These are phyloP conservation scores for Teleogryllus occipitalis DNA, from an alignment of 1,140 invertebrate species.

Conservation along the genomic window DNA sequence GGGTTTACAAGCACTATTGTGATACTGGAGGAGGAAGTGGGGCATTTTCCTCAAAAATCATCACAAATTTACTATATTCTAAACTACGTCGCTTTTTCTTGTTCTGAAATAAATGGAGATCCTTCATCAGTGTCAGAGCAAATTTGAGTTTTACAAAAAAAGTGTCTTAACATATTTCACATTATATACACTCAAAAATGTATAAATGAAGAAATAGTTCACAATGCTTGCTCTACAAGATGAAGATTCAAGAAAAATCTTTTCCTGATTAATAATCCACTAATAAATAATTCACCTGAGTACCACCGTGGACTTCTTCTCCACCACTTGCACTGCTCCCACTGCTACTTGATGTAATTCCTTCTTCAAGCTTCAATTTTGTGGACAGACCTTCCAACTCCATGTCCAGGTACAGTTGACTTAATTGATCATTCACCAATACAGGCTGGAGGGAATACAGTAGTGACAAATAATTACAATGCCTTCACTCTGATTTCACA, in stretches of 20 bases:
- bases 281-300: not conserved
- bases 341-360: conserved; percentile 44
- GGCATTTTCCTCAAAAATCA: conserved; percentile 51
- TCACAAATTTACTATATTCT: conserved; percentile 44
- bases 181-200: too few relatives aligned
- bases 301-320: conserved; percentile 31
- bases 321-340: conserved; percentile 42
- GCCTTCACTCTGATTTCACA: not conserved
- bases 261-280: not conserved
- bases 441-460: conserved; percentile 42
- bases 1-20: not conserved
- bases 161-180: too few relatives aligned
- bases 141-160: not conserved
- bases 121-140: not conserved
- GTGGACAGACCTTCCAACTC: conserved; percentile 51
- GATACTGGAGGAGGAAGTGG: conserved; percentile 41
- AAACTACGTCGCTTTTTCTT: conserved; percentile 37
- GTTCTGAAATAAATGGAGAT: conserved; percentile 26
- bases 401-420: conserved; percentile 60
- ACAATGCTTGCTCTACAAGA: not conserved
- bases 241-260: not conserved
- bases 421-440: conserved; percentile 63
- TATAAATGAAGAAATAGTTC: not conserved
- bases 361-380: conserved; percentile 52
- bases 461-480: not conserved